phyloP scores from a whole-genome alignment of 2,888 invertebrate genomes.

The Rhimphoctona megacephalus region DNA sequence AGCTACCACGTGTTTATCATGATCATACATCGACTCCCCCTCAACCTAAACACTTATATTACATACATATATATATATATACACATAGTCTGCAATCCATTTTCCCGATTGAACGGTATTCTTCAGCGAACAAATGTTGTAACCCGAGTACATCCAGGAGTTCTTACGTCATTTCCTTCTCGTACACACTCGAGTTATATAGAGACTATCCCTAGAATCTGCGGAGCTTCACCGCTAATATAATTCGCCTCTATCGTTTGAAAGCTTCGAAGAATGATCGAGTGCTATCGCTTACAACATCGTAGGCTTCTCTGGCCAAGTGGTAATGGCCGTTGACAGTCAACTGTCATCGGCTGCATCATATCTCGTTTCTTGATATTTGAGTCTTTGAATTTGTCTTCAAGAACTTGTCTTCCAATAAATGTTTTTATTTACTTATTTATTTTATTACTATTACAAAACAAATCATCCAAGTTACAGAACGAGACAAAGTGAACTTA shows the following conservation, averaged over 20 bases:
- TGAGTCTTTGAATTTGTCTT: background rate
- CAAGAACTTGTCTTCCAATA: background rate
- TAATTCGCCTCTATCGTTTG: slow-evolving; percentile 13
- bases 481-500: background rate
- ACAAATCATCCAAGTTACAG: background rate
- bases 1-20: slow-evolving; percentile 30
- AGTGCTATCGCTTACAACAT: slow-evolving; percentile 36
- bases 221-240: slow-evolving; percentile 11
- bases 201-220: background rate
- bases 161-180: slow-evolving; percentile 55
- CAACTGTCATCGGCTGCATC: background rate
- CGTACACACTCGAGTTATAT: background rate
- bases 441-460: background rate
- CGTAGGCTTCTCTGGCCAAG: background rate
- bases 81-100: slow-evolving; percentile 53
- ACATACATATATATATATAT: background rate
- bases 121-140: slow-evolving; percentile 60
- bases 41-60: slow-evolving; percentile 4
- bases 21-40: slow-evolving; percentile 30
- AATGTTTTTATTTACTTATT: background rate
- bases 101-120: slow-evolving; percentile 64
- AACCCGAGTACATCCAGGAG: slow-evolving; percentile 46
- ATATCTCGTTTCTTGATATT: background rate
- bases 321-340: slow-evolving; percentile 12
- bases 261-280: slow-evolving; percentile 49